These are phyloP conservation scores for Sphinx pinastri DNA, from an alignment of 2,888 invertebrate genomes.

Conservation along the genomic window DNA sequence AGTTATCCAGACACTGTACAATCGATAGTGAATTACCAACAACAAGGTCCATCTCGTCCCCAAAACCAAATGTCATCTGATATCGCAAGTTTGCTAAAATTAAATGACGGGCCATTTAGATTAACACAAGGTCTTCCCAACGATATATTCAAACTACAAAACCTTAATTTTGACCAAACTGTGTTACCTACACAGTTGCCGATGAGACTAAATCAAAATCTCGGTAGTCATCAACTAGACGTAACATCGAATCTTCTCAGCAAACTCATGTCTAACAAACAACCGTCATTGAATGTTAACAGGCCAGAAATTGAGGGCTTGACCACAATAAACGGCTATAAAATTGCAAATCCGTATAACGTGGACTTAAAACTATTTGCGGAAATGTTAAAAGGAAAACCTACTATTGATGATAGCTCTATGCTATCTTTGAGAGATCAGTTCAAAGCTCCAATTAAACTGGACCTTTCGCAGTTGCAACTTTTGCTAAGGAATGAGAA, in stretches of 20 bases:
- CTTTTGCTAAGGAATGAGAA: slow-evolving; percentile 70
- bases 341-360: slow-evolving; percentile 81
- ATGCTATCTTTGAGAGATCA: slow-evolving; percentile 63
- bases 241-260: slow-evolving; percentile 65
- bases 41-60: slow-evolving; percentile 54
- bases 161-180: slow-evolving; percentile 64
- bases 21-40: slow-evolving; percentile 55
- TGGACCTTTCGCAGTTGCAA: slow-evolving; percentile 71
- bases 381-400: slow-evolving; percentile 76
- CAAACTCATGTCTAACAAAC: slow-evolving; percentile 67
- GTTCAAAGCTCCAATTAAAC: slow-evolving; percentile 58
- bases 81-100: slow-evolving; percentile 62
- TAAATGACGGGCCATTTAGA: slow-evolving; percentile 72
- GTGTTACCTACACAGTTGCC: slow-evolving; percentile 66
- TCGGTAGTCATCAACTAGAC: slow-evolving; percentile 74
- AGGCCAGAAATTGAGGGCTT: slow-evolving; percentile 69
- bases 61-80: slow-evolving; percentile 57
- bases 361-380: slow-evolving; percentile 77
- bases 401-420: slow-evolving; percentile 64
- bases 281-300: slow-evolving; percentile 50
- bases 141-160: slow-evolving; percentile 59
- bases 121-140: slow-evolving; percentile 61
- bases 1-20: slow-evolving; percentile 60
- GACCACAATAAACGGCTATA: slow-evolving; percentile 77
- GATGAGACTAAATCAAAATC: slow-evolving; percentile 72